These are phyloP conservation scores for Scolopax bukidnonensis DNA, from an alignment of 2,797 vertebrate species.

Conservation along the genomic window DNA sequence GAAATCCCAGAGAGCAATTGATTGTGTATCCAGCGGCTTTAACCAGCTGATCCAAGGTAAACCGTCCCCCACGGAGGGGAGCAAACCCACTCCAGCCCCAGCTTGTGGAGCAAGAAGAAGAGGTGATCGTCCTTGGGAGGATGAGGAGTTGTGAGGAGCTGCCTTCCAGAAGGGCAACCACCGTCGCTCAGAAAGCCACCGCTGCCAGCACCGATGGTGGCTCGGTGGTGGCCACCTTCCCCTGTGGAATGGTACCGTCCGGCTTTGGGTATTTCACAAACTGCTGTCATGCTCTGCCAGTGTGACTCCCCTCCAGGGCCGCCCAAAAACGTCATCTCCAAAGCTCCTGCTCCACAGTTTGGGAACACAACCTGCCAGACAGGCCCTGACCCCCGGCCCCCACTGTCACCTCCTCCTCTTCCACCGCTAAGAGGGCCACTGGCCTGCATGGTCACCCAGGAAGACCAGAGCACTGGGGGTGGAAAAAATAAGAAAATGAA, in stretches of 20 bases:
- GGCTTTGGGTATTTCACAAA: background rate
- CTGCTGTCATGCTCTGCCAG: accelerated
- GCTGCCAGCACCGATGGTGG: accelerated
- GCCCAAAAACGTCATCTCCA: background rate
- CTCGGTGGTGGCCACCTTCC: accelerated
- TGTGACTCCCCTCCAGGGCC: background rate
- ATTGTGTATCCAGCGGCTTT: background rate
- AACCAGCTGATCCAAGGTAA: conserved; percentile 18
- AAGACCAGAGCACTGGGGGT: accelerated
- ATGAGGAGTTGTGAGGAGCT: background rate
- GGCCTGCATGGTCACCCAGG: too few relatives aligned
- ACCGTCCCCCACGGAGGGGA: background rate
- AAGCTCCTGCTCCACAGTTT: accelerated
- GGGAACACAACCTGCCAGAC: background rate
- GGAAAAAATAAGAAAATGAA: accelerated
- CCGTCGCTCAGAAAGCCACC: accelerated
- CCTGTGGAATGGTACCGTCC: background rate
- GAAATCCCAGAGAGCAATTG: background rate
- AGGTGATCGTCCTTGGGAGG: background rate
- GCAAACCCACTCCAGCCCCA: accelerated
- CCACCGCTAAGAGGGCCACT: accelerated
- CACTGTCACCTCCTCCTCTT: background rate
- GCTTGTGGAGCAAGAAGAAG: background rate
- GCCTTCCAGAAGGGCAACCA: accelerated
- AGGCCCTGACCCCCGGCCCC: background rate